phyloP scores from a whole-genome alignment of 2,797 vertebrate genomes.

The Clarias platycephalus region DNA sequence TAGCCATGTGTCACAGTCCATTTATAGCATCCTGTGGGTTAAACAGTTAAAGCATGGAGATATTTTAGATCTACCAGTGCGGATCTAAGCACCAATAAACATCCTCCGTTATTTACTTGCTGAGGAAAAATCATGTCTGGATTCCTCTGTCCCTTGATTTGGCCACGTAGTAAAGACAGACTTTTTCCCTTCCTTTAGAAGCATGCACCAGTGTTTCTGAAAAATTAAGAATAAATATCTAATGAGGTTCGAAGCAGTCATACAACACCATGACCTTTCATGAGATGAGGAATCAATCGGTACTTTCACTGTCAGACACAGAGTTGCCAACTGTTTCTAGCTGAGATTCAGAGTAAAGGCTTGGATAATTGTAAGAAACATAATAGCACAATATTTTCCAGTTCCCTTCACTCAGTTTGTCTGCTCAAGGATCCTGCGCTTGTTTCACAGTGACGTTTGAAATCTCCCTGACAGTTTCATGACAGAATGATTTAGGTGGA shows the following conservation, averaged over 20 bases:
- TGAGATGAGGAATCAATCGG: slow-evolving; percentile 38
- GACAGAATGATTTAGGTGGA: background rate
- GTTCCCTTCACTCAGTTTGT: slow-evolving; percentile 1
- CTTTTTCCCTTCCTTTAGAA: background rate
- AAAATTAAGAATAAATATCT: background rate
- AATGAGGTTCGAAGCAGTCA: background rate
- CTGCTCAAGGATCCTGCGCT: slow-evolving; percentile 4
- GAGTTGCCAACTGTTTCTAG: background rate
- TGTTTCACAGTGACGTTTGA: slow-evolving; percentile 50
- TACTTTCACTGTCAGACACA: slow-evolving; percentile 36
- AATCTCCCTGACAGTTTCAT: slow-evolving; percentile 43
- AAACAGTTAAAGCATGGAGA: background rate
- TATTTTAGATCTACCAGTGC: background rate
- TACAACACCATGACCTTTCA: slow-evolving; percentile 29
- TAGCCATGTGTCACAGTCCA: slow-evolving; percentile 1
- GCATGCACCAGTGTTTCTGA: background rate
- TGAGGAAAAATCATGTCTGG: background rate
- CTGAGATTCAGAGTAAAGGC: slow-evolving; percentile 39
- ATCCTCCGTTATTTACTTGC: background rate
- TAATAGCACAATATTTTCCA: slow-evolving; percentile 41
- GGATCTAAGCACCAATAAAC: background rate
- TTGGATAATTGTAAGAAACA: slow-evolving; percentile 39
- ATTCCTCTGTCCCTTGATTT: background rate
- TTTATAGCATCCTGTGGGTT: background rate
- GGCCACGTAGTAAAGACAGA: too few species aligned